Evolutionary conservation across 2,888 invertebrate genomes (phyloP), one percentile per base, ranked within the genome.

Genomic region (Cyaniris semiargus): DNA sequence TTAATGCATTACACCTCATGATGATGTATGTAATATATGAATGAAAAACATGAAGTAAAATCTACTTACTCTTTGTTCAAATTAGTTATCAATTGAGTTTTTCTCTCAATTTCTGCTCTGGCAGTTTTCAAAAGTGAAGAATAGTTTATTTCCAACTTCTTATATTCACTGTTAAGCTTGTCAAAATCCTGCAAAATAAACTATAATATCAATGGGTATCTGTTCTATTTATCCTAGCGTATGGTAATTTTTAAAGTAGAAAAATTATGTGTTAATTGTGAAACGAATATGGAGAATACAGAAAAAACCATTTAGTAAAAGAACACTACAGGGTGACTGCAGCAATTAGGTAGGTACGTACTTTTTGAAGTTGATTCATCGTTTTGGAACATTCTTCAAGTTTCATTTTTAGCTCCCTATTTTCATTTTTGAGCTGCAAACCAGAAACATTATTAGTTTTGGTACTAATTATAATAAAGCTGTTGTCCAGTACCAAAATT

Each of bases 141-240:
- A 80, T 90, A 94, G 80, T 93, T 93, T 3, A 80, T 79, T 81
- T 90, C 87, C 78, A 94, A 81, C 77, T 84, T 88, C 77, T 89
- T 89, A 80, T 88, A 89, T 79, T 91, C 91, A 4, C 83, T 80
- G 7, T 86, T 82, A 38, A 94, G 77, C 72, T 84, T 88, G 79
- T 93, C 92, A 83, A 89, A 90, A 81, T 92, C 93, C 94, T 94
- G 94, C 78, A 93, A 93, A 82, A 94, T 90, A 82, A 87, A 87
- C 94, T 93, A 89, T 78, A 90, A 86, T 86, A 85, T 93, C 90
- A 93, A 90, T 92, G 89, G 85, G 87, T 85, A 90, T 89, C 88
- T 87, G 86, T 88, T 84, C 91, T 78, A 78, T 75, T 44, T 23
- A 23, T 21, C 4, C 21, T 10, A 3, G 53, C 5, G 18, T 53